Percentiles rank a stretch among this genome's conserved stretches.
Conservation (phyloP, 2,888 invertebrate genomes). For the Drosophila nr. medialis region DNA sequence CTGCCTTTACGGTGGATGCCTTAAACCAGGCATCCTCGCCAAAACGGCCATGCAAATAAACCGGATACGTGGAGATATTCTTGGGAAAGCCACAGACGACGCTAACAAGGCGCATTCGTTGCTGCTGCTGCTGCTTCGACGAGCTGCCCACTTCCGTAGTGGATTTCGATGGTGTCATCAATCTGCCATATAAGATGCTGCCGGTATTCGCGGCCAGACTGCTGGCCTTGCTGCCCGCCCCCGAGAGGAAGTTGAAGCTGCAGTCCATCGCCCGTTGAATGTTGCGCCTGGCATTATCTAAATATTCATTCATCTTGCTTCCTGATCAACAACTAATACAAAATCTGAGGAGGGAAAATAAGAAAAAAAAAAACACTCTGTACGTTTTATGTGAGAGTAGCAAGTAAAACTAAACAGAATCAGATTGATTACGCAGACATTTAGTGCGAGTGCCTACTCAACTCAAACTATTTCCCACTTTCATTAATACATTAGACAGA, state of each 20-base stretch:
- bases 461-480: not conserved
- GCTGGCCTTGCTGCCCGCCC: slow-evolving; percentile 7
- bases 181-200: not conserved
- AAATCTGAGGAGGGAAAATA: slow-evolving; percentile 10
- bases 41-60: slow-evolving; percentile 92
- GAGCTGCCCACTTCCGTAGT: not conserved
- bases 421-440: not conserved
- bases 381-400: slow-evolving; percentile 24
- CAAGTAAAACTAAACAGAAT: slow-evolving; percentile 27
- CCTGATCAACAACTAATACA: slow-evolving; percentile 2
- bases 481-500: too few species aligned
- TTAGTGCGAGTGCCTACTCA: slow-evolving; percentile 12
- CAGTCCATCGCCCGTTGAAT: slow-evolving; percentile 27
- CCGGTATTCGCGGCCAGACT: slow-evolving; percentile 6
- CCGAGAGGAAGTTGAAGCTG: slow-evolving; percentile 19
- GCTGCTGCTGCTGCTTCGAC: not conserved
- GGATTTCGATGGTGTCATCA: slow-evolving; percentile 1
- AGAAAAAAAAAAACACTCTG: slow-evolving; percentile 14
- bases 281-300: slow-evolving; percentile 37
- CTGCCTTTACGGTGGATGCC: slow-evolving; percentile 88
- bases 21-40: slow-evolving; percentile 99
- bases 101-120: slow-evolving; percentile 89
- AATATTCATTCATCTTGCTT: slow-evolving; percentile 38
- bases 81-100: slow-evolving; percentile 97
- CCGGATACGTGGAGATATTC: slow-evolving; percentile 89